phyloP scores from a whole-genome alignment of 2,113 vertebrate genomes.

The Melanocharis versteri region DNA sequence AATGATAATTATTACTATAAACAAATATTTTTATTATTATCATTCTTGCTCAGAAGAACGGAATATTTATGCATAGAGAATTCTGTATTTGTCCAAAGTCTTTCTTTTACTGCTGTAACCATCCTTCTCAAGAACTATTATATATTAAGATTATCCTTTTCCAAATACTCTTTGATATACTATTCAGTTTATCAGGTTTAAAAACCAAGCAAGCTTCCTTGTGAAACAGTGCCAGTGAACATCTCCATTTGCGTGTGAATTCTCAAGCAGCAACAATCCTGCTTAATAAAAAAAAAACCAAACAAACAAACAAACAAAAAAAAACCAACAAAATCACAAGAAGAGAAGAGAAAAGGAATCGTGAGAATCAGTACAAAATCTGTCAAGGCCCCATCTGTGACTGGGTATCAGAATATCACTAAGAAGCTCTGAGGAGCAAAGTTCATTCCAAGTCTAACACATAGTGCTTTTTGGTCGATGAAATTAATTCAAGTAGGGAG shows the following conservation, averaged over 20 bases:
- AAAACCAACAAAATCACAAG: no score
- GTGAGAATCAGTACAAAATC: slow-evolving; percentile 45
- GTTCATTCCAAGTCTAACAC: slow-evolving; percentile 37
- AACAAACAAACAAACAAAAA: not conserved
- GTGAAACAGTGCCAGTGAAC: not conserved
- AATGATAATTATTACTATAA: not conserved
- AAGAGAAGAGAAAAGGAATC: not conserved
- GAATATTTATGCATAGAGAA: not conserved
- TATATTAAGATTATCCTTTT: not conserved
- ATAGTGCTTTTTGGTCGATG: not conserved
- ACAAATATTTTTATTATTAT: not conserved
- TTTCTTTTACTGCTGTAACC: not conserved
- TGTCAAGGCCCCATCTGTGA: slow-evolving; percentile 41
- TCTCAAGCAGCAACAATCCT: not conserved
- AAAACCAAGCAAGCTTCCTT: not conserved
- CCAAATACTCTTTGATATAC: not conserved
- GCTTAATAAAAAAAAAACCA: not conserved
- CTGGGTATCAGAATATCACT: slow-evolving; percentile 12
- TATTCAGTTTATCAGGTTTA: not conserved
- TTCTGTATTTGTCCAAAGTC: not conserved
- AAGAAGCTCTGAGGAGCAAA: slow-evolving; percentile 38
- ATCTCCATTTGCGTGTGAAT: slow-evolving; percentile 34
- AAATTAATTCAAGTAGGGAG: slow-evolving; percentile 17
- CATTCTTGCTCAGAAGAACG: not conserved
- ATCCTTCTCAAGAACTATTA: not conserved